Conservation (phyloP, 2,797 vertebrate genomes). For the Clamator glandarius region DNA sequence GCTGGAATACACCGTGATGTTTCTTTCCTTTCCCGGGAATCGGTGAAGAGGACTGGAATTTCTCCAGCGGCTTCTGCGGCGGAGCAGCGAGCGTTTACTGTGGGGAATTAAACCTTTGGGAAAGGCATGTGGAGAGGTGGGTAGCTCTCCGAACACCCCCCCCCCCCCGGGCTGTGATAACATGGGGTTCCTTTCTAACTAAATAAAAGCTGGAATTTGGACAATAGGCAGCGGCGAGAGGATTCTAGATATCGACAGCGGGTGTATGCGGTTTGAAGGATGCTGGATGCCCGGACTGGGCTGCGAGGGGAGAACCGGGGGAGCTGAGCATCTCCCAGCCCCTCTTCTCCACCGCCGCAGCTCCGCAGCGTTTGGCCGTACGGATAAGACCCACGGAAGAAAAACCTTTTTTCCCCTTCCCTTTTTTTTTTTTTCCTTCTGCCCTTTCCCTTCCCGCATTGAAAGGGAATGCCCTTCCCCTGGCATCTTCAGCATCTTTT, state of each 20-base stretch:
- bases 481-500: neutral
- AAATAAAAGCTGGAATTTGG: neutral
- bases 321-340: neutral
- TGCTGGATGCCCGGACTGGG: neutral
- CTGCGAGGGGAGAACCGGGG: neutral
- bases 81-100: neutral
- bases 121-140: neutral
- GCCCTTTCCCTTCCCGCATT: neutral
- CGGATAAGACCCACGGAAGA: neutral
- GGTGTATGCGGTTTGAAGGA: neutral
- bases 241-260: neutral
- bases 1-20: neutral
- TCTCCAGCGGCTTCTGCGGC: neutral
- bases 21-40: neutral
- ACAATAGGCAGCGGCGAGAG: neutral
- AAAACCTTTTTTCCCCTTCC: rapidly evolving
- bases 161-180: neutral
- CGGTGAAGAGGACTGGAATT: neutral
- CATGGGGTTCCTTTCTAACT: neutral
- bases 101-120: neutral
- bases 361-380: neutral
- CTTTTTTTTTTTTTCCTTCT: neutral
- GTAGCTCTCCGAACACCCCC: neutral
- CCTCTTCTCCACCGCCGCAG: neutral
- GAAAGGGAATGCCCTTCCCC: neutral